Conservation (phyloP, 2,113 vertebrate species). For the Apteryx owenii region DNA sequence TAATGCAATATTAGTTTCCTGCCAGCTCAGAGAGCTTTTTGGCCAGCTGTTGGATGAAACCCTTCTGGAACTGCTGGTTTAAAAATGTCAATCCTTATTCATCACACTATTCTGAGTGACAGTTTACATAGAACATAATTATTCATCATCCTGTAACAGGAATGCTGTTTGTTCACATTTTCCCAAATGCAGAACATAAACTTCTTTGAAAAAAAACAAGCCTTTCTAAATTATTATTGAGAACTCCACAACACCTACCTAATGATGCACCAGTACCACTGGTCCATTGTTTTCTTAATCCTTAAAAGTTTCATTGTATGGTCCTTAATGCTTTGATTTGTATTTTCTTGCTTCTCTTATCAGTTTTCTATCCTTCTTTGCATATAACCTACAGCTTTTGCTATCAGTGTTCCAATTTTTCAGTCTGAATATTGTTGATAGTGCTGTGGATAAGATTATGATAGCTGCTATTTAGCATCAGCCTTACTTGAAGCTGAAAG, state of each 20-base stretch:
- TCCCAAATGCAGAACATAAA: neutral
- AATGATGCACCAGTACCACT: rapidly evolving
- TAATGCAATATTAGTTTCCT: neutral
- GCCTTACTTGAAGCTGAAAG: neutral
- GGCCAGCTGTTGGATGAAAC: neutral
- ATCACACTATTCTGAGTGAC: neutral
- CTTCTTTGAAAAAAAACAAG: neutral
- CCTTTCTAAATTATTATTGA: neutral
- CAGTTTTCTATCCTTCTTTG: neutral
- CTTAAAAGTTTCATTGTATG: neutral
- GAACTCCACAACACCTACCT: neutral
- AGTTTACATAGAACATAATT: neutral
- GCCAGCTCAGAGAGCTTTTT: neutral
- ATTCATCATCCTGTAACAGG: neutral
- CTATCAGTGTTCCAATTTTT: neutral
- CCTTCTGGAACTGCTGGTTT: neutral
- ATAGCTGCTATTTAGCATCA: neutral
- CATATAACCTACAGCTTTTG: neutral
- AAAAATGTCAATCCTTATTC: neutral
- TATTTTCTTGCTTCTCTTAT: neutral
- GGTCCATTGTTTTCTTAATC: neutral
- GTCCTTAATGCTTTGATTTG: neutral
- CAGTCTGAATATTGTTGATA: neutral
- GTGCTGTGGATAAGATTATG: neutral
- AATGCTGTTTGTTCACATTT: neutral